Base-by-base conservation (phyloP, 2,888 invertebrate species). In the Myopa tessellatipennis region DNA sequence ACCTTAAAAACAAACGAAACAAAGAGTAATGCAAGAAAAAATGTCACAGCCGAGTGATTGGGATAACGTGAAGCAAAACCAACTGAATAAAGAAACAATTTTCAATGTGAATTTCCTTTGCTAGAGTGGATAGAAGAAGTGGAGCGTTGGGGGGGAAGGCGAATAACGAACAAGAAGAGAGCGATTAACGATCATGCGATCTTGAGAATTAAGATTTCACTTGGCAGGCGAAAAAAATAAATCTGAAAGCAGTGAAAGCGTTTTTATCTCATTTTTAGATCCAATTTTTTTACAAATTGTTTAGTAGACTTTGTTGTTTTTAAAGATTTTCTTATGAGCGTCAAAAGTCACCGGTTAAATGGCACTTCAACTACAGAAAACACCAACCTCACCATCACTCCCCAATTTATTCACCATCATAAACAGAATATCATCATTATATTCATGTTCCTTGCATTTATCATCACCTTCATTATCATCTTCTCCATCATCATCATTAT, bases 51-150 rank as follows among this genome's bases (percentile, higher is more conserved):
- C 58, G 68, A 68, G 67, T 68, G 68, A 75, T 38, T 52, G 50
- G 58, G 58, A 67, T 75, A 55, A 75, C 74, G 74, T 75, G 74
- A 68, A 38, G 40, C 36, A 58, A 75, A 75, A 75, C 40, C 58
- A 58, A 26, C 36, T 60, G 72, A 38, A 60, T 63, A 18, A 38
- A 45, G 45, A 55, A 72, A 74, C 10, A 68, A 61, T 45, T 68
- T 68, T 75, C 60, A 45, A 8, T 68, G 68, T 45, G 55, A 74
- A 65, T 61, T 40, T 38, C 4, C 18, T 61, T 61, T 61, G 7
- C 1, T 7, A 45, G 10, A 16, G 65, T 12, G 38, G 38, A 65
- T 4, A 26, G 3, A n/a, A 60, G 58, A 60, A 14, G 18, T 60
- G 60, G 10, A 45, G 4, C 5, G 40, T 65, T 65, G 36, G 65